phyloP scores from a whole-genome alignment of 2,888 invertebrate genomes.

The Aquatica leii region DNA sequence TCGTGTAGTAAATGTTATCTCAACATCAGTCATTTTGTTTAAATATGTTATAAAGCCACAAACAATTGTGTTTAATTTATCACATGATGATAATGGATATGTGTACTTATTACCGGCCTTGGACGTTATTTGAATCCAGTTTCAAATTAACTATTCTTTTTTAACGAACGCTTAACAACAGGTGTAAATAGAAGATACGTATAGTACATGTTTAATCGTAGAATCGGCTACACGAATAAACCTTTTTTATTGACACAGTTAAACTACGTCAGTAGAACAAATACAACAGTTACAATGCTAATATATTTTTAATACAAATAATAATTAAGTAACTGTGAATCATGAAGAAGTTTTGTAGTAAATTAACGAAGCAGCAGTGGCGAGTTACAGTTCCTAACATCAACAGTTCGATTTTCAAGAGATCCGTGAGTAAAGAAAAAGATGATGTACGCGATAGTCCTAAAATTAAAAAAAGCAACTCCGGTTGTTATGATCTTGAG shows the following conservation, averaged over 20 bases:
- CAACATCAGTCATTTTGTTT: not conserved
- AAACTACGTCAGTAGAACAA: conserved; percentile 25
- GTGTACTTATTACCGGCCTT: conserved; percentile 29
- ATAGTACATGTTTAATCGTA: conserved; percentile 4
- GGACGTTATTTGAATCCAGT: conserved; percentile 22
- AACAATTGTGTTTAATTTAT: conserved; percentile 16
- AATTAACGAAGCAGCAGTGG: conserved; percentile 59
- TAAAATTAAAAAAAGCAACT: conserved; percentile 43
- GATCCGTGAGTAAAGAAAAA: conserved; percentile 44
- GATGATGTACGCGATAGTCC: conserved; percentile 6
- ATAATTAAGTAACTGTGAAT: conserved; percentile 21
- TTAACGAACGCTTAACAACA: conserved; percentile 4
- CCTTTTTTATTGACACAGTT: conserved; percentile 28
- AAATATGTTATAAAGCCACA: not conserved
- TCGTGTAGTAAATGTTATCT: not conserved
- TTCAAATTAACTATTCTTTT: conserved; percentile 14
- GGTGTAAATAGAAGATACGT: conserved; percentile 9
- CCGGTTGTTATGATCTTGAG: conserved; percentile 58
- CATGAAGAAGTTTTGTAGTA: conserved; percentile 60
- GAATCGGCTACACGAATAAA: not conserved
- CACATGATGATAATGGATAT: conserved; percentile 31
- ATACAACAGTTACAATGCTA: conserved; percentile 7
- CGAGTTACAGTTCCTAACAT: conserved; percentile 57
- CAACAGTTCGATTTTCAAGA: conserved; percentile 50
- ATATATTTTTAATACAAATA: conserved; percentile 16